Base-by-base conservation (phyloP, 2,113 vertebrate genomes). In the Leptodactylus fuscus region DNA sequence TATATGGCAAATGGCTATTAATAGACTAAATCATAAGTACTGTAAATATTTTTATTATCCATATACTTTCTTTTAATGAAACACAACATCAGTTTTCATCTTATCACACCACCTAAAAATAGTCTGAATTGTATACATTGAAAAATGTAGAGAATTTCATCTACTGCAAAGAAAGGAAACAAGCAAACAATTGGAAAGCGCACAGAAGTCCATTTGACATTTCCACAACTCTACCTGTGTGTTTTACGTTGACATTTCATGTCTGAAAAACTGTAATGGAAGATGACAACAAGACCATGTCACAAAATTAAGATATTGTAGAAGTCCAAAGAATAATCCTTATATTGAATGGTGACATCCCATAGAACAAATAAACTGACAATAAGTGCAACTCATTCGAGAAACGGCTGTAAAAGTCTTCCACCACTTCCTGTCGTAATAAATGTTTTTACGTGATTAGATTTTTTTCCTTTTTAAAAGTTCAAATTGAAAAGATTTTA, bases 161-260 rank as follows among this genome's bases (percentile, higher is more conserved):
- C 55, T 67, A 81, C 60, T 81, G 79, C 44, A 69, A 44, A 67
- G 13, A 60, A 80, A 62, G 34, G 53, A 62, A 62, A 60, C 34
- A 80, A 81, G 79, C 60, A 58, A 79, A 79, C 51, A 81, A 62
- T 80, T 60, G n/a, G 62, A 79, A 22, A 80, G 55, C 11, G 22
- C 77, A 62, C 77, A 27, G 38, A 60, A 80, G 77, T 80, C 77
- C 77, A 80, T 80, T 80, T 80, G 77, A 80, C 36, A 62, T 80
- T 62, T 78, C 24, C 53, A 80, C 79, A 81, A 48, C 48, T 81
- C 79, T 81, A 36, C 32, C 51, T 58, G 76, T 12, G 18, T 77
- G 49, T 55, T 22, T 55, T 13, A 67, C 32, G 27, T 29, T 67
- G 58, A 62, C 58, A 65, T 67, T 67, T 82, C 53, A 58, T 34